Base-by-base conservation (phyloP, 2,888 invertebrate genomes). In the Drosophila gaucha region DNA sequence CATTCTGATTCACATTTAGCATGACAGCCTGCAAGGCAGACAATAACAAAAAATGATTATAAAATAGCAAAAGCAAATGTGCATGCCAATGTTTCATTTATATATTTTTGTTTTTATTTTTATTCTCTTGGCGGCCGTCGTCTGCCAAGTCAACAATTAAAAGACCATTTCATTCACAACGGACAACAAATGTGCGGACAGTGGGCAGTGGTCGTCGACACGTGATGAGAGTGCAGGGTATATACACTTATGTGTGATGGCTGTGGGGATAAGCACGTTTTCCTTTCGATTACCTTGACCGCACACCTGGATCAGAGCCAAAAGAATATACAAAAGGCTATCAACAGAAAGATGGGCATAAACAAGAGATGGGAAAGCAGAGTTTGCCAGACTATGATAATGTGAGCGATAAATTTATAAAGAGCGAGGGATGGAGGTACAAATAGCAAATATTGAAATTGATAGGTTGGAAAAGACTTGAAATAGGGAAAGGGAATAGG, bases 161-260 rank as follows among this genome's bases (percentile, higher is more conserved):
- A 82, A 71, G 68, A 67, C 78, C 74, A 76, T 82, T 82, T 76
- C 85, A 80, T 80, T 85, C 82, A 84, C 70, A 77, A 73, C 76
- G 67, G 71, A 80, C 38, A 70, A 55, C 54, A n/a, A n/a, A n/a
- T 63, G 63, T 16, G 30, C 49, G 67, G 33, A 62, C 28, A 35
- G 33, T 58, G 51, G 43, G 44, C 47, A 41, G 41, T 44, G 72
- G 39, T 12, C 18, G 44, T 31, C 24, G 38, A n/a, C 70, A 71
- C 71, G 70, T 71, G 66, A 56, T 50, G 10, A 10, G 51, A 56
- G 35, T 47, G 51, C 47, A 46, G 35, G 24, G 38, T 51, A 14
- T 38, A 20, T 14, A n/a, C n/a, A n/a, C n/a, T n/a, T n/a, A 28
- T 18, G 41, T 41, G 16, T 26, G 33, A 22, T 55, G 18, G 24